Base-by-base conservation (phyloP, 2,888 invertebrate genomes). In the Drosophila affinis region DNA sequence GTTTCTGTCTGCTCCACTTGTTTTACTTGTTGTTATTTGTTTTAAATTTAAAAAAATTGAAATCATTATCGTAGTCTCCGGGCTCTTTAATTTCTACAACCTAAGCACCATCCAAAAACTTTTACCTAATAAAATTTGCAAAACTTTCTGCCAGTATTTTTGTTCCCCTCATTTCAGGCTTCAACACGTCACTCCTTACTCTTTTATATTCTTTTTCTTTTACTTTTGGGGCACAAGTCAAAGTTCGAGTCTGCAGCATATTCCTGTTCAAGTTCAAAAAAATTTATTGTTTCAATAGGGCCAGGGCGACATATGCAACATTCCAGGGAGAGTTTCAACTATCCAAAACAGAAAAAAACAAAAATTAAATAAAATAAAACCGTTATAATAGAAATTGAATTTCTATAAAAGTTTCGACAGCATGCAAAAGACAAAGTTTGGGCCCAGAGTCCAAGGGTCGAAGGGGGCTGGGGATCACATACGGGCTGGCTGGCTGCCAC, bases 391-490 rank as follows among this genome's bases (percentile, higher is more conserved):
- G 72, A 89, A 85, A 89, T 89, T 85, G 86, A 82, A 85, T 85
- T 85, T 85, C 79, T 85, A 82, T 85, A 82, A 87, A 85, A 85
- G 88, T 85, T 89, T 79, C 75, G 80, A 75, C 71, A 79, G 79
- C 77, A 89, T 85, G 89, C 86, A 89, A 89, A 85, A 85, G 89
- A 89, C 88, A 76, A 85, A 85, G 76, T 85, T 87, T 82, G 76
- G 76, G 69, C 63, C 65, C 55, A 52, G 44, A 39, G 32, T 14
- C 46, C 17, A 34, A 4, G 18, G 54, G 49, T 5, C 12, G 32
- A 46, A 18, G 47, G 27, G 17, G 48, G 18, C 21, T 53, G 61
- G n/a, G 67, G 62, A 77, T 62, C 63, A 52, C 69, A 61, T 59
- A 72, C 64, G 46, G 24, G 24, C 21, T 21, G 24, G 24, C 21